Evolutionary conservation across 2,113 vertebrate species (phyloP), one percentile per base, ranked within the genome.

Genomic region (Cyprinodon variegatus): DNA sequence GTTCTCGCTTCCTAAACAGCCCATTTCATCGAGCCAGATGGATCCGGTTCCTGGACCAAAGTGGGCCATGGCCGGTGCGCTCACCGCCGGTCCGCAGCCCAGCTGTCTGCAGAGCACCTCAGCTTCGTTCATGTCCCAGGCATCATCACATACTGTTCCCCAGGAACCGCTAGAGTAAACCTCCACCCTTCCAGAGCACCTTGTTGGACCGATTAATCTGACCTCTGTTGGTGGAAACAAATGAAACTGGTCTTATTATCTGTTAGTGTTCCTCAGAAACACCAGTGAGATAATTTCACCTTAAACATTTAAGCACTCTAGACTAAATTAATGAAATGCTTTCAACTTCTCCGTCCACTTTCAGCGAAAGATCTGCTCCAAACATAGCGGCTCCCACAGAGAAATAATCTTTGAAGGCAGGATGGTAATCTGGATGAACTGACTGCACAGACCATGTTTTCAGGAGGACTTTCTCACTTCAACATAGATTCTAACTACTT

Each of bases 91-190:
- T 12, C 38, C 39, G 17, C 68, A 70, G 39, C 57, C 53, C 68
- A 70, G 20, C 68, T 61, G 37, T 7, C 53, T 60, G 17, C 68
- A 70, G 53, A 61, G n/a, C 39, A 61, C 68, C 20, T 8, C 9
- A 5, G 68, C 68, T 4, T 70, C 68, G 29, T 40, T 60, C 1
- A 70, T 17, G 40, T 45, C 68, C 68, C 68, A 70, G 68, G 13
- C 20, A n/a, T 36, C 22, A 45, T 70, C 68, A 61, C 68, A 70
- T n/a, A 61, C 67, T 5, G 67, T 57, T 11, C 67, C 67, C 67
- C 67, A 68, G 36, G 4, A 11, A 1, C 22, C 48, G 2, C 4
- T 5, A 29, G 53, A 4, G 36, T 14, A 39, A 9, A 57, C 15
- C 12, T 68, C 67, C 9, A 68, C 67, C n/a, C 67, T 39, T 57